phyloP scores from a whole-genome alignment of 2,888 invertebrate genomes.

The Acanthopleura granulata region DNA sequence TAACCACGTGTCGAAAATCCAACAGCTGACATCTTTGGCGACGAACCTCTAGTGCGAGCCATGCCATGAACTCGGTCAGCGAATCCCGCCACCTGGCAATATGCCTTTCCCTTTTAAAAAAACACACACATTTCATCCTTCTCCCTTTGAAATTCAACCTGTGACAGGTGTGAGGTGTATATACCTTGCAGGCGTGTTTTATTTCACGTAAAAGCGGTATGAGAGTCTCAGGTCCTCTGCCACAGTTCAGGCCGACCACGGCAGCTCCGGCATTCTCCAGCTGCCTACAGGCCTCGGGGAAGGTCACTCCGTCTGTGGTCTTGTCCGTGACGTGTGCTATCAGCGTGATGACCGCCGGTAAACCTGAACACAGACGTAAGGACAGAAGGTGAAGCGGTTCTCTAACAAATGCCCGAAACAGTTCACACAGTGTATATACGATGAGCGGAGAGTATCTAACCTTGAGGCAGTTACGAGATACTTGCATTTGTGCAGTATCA shows the following conservation, averaged over 20 bases:
- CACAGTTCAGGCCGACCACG: slow-evolving; percentile 64
- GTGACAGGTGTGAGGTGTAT: slow-evolving; percentile 29
- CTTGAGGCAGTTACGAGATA: too few species aligned
- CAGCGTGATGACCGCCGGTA: slow-evolving; percentile 59
- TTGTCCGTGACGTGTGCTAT: slow-evolving; percentile 38
- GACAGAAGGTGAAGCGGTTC: too few species aligned
- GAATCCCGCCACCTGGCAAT: neutral
- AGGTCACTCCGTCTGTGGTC: slow-evolving; percentile 52
- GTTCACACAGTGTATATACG: too few species aligned
- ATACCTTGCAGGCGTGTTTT: slow-evolving; percentile 52
- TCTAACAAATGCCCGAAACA: too few species aligned
- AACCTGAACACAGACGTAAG: slow-evolving; percentile 34
- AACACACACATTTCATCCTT: neutral
- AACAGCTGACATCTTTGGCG: too few species aligned
- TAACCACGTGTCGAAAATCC: too few species aligned
- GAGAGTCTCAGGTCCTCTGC: slow-evolving; percentile 55
- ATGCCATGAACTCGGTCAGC: neutral
- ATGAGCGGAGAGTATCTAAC: too few species aligned
- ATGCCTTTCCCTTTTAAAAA: too few species aligned
- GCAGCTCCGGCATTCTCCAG: slow-evolving; percentile 59
- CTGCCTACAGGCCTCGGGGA: slow-evolving; percentile 48
- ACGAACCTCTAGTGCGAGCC: too few species aligned
- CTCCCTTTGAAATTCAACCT: neutral
- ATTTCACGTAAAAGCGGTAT: slow-evolving; percentile 52
- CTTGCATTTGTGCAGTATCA: too few species aligned